These are phyloP conservation scores for Cantharis rustica DNA, from an alignment of 2,888 invertebrate genomes.

Conservation along the genomic window DNA sequence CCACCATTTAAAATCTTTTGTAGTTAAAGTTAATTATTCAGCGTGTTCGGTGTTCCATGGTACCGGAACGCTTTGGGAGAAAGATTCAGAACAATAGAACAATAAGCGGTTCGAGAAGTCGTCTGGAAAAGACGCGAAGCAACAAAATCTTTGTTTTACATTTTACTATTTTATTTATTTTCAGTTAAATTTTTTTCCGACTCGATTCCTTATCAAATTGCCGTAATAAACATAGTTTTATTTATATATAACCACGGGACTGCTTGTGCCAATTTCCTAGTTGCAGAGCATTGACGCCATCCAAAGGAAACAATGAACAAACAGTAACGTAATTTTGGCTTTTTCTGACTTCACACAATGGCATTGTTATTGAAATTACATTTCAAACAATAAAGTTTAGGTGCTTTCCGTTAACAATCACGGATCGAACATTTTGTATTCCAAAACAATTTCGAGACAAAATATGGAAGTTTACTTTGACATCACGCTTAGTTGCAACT, in stretches of 20 bases:
- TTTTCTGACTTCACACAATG: background rate
- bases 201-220: too few relatives aligned
- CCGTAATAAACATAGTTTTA: background rate
- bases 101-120: conserved; percentile 24
- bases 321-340: background rate
- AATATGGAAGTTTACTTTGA: background rate
- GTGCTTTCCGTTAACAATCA: background rate
- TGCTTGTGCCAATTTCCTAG: background rate
- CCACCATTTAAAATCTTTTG: background rate
- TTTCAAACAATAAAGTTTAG: background rate
- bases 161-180: background rate
- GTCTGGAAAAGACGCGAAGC: conserved; percentile 3
- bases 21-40: conserved; percentile 27
- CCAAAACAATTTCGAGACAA: background rate
- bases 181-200: too few relatives aligned
- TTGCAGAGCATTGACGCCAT: conserved; percentile 8
- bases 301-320: background rate
- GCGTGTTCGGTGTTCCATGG: conserved; percentile 35
- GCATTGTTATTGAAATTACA: background rate
- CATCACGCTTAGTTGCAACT: background rate
- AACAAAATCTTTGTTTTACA: conserved; percentile 15
- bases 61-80: conserved; percentile 37
- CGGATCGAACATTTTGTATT: background rate
- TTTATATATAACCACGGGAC: background rate
- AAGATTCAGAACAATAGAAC: conserved; percentile 34